phyloP scores from a whole-genome alignment of 2,888 invertebrate species.

The Druceiella hillmani region DNA sequence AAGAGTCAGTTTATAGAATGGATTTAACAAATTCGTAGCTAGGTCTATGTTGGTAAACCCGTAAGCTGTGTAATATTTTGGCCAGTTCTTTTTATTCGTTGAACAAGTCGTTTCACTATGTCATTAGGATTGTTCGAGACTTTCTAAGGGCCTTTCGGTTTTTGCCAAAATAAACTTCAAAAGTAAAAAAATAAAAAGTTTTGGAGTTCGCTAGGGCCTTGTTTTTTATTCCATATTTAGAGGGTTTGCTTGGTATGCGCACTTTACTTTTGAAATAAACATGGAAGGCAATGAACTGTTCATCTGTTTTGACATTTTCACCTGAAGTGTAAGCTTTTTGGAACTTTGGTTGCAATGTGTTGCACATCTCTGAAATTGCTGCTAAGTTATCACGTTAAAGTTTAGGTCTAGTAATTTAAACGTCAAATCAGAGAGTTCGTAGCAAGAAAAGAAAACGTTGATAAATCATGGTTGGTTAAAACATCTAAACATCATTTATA shows the following conservation, averaged over 20 bases:
- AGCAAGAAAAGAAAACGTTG: constrained; percentile 1
- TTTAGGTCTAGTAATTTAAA: background rate
- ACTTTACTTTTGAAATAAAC: background rate
- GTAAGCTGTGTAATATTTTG: background rate
- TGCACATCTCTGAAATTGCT: background rate
- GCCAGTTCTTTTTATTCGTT: background rate
- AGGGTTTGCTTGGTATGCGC: background rate
- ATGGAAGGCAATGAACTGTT: background rate
- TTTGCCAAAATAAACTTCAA: constrained; percentile 1
- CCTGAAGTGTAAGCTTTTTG: background rate
- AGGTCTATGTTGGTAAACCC: background rate
- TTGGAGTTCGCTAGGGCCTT: no score
- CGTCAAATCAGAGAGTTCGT: background rate
- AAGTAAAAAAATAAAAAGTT: background rate
- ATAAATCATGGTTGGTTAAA: background rate
- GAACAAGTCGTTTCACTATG: background rate
- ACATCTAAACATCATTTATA: background rate
- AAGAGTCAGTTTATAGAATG: background rate
- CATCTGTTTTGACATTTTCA: background rate
- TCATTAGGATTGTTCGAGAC: constrained; percentile 1
- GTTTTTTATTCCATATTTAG: background rate
- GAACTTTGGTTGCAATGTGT: background rate
- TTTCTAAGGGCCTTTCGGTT: background rate
- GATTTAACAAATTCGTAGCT: background rate
- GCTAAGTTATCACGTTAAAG: background rate